Conservation (phyloP, 2,797 vertebrate genomes). For the Lagocephalus sceleratus region DNA sequence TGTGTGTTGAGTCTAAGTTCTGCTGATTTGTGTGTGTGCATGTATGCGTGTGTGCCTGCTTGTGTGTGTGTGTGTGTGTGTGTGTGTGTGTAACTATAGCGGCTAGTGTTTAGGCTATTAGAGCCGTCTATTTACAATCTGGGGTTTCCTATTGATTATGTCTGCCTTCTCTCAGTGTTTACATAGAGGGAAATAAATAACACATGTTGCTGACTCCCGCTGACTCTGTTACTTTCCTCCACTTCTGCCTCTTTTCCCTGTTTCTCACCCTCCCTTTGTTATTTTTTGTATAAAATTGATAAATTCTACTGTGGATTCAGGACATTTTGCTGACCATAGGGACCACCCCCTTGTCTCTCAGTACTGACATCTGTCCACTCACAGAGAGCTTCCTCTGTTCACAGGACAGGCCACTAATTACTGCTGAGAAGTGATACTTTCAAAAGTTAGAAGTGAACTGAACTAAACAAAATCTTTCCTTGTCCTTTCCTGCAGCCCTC, state of each 20-base stretch:
- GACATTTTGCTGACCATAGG: too few relatives aligned
- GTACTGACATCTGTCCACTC: too few relatives aligned
- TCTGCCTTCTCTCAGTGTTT: constrained; percentile 92
- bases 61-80: constrained; percentile 52
- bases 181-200: constrained; percentile 95
- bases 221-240: constrained; percentile 57
- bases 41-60: too few relatives aligned
- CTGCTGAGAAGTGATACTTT: too few relatives aligned
- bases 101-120: constrained; percentile 91
- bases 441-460: too few relatives aligned
- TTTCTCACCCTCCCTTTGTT: constrained; percentile 4
- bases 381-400: too few relatives aligned
- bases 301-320: too few relatives aligned
- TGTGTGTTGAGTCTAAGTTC: constrained; percentile 66
- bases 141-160: constrained; percentile 96
- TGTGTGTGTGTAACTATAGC: constrained; percentile 78
- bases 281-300: too few relatives aligned
- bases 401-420: too few relatives aligned
- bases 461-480: too few relatives aligned
- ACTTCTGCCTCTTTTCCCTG: constrained; percentile 35
- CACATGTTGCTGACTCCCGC: constrained; percentile 81
- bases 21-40: constrained; percentile 40
- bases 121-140: constrained; percentile 82
- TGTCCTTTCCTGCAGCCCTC: too few relatives aligned
- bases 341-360: too few relatives aligned